phyloP scores from a whole-genome alignment of 2,113 vertebrate species.

The Cisticola juncidis region DNA sequence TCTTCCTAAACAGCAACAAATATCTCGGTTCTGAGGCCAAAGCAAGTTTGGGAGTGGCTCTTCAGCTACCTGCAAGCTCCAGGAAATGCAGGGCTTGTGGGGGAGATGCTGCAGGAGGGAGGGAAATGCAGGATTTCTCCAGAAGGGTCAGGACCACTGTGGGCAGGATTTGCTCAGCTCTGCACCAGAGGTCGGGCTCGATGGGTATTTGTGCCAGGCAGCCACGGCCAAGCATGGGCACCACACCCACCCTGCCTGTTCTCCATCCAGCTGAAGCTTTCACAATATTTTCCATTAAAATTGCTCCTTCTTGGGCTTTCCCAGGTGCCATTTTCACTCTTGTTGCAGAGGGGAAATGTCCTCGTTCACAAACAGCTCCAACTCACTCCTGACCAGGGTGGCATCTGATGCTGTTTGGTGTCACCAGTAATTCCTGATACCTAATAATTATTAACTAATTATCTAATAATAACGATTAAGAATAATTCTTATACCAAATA shows the following conservation, averaged over 20 bases:
- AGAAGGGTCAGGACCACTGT: fast-evolving
- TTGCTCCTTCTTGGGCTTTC: not conserved
- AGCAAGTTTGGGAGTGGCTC: not conserved
- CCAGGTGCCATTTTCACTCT: fast-evolving
- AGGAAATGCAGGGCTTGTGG: not conserved
- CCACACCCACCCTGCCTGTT: not conserved
- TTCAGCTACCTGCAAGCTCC: not conserved
- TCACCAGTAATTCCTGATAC: not conserved
- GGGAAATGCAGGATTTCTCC: not conserved
- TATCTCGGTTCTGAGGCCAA: not conserved
- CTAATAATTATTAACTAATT: not conserved
- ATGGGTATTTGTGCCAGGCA: not conserved
- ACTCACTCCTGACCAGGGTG: fast-evolving
- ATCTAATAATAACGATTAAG: not conserved
- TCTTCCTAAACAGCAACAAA: not conserved
- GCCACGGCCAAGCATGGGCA: not conserved
- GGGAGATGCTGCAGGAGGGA: not conserved
- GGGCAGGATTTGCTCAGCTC: fast-evolving
- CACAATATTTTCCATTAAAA: not conserved
- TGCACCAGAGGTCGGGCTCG: fast-evolving
- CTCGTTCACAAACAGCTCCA: not conserved
- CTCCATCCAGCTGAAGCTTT: not conserved
- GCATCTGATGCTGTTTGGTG: not conserved
- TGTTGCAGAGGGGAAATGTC: fast-evolving
- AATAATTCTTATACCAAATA: not conserved